A percentile compares a stretch with the other conserved stretches of the same genome.
Evolutionary conservation across 2,113 vertebrate species (phyloP).

Genomic region (Chaenogobius annularis): DNA sequence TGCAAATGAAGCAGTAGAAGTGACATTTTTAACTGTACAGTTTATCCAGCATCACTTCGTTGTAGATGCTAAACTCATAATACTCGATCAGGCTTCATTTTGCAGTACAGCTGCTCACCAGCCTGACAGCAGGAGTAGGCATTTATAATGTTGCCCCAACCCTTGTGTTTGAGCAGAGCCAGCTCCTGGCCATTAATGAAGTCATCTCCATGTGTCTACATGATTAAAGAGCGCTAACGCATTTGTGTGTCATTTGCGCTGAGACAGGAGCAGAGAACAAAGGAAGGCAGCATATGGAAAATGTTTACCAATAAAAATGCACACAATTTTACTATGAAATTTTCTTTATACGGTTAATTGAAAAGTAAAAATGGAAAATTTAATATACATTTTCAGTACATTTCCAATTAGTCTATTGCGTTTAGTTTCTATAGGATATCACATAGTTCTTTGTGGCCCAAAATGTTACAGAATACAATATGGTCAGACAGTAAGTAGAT

Average conservation of each 20-base stretch:
- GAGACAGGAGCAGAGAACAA: constrained; percentile 49
- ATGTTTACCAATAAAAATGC: constrained; percentile 22
- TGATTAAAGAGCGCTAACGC: constrained; percentile 59
- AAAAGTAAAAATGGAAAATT: not conserved
- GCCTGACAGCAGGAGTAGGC: constrained; percentile 42
- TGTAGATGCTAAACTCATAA: constrained; percentile 38
- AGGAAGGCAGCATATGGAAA: constrained; percentile 30
- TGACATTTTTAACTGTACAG: constrained; percentile 14
- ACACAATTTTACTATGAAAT: not conserved
- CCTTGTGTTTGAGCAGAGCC: constrained; percentile 55
- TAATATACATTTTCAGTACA: constrained; percentile 36
- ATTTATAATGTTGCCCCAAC: constrained; percentile 53
- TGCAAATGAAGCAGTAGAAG: not conserved
- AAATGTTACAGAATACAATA: not conserved
- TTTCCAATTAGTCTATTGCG: constrained; percentile 67
- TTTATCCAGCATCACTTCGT: constrained; percentile 32
- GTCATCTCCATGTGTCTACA: constrained; percentile 62
- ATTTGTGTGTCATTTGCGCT: constrained; percentile 29
- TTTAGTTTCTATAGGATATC: constrained; percentile 22
- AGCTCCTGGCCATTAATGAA: constrained; percentile 65
- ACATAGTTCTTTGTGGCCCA: not conserved
- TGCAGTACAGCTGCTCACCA: constrained; percentile 53
- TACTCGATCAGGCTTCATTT: constrained; percentile 55
- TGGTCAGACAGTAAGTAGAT: not conserved
- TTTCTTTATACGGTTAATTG: not conserved